phyloP scores from a whole-genome alignment of 2,113 vertebrate genomes.

The Ceyx margarethae region DNA sequence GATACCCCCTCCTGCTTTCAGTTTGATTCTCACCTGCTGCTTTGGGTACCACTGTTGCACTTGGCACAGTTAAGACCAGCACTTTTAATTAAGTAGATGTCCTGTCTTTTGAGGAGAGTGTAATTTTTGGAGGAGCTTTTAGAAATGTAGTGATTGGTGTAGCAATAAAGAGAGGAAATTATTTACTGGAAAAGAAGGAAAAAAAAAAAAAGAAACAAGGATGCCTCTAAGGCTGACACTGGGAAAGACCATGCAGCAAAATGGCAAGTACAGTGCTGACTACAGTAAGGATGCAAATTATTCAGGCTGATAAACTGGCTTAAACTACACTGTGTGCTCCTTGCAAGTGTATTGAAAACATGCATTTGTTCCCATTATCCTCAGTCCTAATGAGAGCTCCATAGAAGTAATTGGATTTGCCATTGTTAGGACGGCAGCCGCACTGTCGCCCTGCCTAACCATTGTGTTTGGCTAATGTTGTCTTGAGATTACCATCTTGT shows the following conservation, averaged over 20 bases:
- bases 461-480: background rate
- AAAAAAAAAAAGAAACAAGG: background rate
- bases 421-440: background rate
- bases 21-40: background rate
- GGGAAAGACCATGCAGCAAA: background rate
- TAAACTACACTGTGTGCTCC: background rate
- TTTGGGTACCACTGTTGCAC: background rate
- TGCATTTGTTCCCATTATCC: background rate
- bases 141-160: background rate
- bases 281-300: background rate
- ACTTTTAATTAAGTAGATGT: background rate
- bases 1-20: background rate
- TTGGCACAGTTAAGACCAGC: background rate
- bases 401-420: background rate
- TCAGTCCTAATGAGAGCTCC: background rate
- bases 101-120: background rate
- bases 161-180: background rate
- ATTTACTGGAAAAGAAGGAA: background rate
- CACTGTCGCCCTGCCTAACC: background rate
- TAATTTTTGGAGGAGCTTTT: background rate
- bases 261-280: background rate
- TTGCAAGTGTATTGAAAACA: background rate
- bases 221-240: background rate
- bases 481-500: background rate
- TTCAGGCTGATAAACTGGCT: background rate